Conservation (phyloP, 2,113 vertebrate genomes). For the Amia ocellicauda region DNA sequence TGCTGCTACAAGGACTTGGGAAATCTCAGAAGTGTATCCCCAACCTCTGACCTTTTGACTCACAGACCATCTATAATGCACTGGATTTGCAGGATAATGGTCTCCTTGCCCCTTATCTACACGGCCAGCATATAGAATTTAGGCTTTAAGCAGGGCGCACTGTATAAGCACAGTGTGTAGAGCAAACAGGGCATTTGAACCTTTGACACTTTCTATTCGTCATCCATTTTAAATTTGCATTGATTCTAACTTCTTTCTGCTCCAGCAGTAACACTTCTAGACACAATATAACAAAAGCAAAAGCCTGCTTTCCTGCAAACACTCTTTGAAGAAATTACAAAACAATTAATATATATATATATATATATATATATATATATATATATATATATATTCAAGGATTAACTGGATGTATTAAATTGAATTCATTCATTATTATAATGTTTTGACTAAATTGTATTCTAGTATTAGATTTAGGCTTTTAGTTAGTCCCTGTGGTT, state of each 20-base stretch:
- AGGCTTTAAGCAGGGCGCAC: conserved; percentile 11
- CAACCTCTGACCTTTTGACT: conserved; percentile 9
- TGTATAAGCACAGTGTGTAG: background rate
- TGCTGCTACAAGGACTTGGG: background rate
- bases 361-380: too few species aligned
- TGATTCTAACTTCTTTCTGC: background rate
- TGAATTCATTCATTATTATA: too few species aligned
- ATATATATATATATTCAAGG: too few species aligned
- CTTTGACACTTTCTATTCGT: conserved; percentile 5
- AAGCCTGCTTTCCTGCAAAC: too few species aligned
- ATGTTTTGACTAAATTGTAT: too few species aligned
- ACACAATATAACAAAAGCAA: too few species aligned
- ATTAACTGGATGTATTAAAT: too few species aligned
- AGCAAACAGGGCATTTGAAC: conserved; percentile 10
- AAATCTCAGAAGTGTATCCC: background rate
- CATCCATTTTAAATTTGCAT: background rate
- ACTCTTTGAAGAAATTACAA: too few species aligned
- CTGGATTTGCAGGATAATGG: conserved; percentile 25
- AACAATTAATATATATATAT: too few species aligned
- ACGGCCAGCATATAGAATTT: conserved; percentile 7
- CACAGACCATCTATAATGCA: conserved; percentile 14
- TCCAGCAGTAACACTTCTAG: too few species aligned
- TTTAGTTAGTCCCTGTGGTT: too few species aligned
- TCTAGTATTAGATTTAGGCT: too few species aligned
- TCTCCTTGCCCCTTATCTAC: background rate